Percentiles rank a stretch among this genome's conserved stretches.
phyloP scores from a whole-genome alignment of 2,888 invertebrate species.

The Noctua comes region DNA sequence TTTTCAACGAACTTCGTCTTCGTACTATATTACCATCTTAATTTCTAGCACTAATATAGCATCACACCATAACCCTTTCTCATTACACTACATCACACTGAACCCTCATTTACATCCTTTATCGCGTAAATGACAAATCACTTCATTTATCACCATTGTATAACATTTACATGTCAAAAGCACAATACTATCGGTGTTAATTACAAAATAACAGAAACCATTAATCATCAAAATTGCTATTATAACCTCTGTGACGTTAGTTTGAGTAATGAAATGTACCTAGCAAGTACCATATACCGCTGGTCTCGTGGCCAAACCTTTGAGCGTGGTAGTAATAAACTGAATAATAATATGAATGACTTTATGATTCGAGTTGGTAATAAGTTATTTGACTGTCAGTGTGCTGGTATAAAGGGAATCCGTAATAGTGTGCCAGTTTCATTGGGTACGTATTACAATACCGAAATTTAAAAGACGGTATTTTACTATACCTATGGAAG shows the following conservation, averaged over 20 bases:
- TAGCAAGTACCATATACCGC: background rate
- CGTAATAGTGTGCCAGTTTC: background rate
- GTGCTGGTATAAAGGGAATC: slow-evolving; percentile 2
- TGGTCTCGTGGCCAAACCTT: slow-evolving; percentile 15
- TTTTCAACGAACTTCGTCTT: background rate
- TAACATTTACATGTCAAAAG: slow-evolving; percentile 29
- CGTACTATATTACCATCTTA: background rate
- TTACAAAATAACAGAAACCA: slow-evolving; percentile 39
- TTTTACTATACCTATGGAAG: too few species aligned
- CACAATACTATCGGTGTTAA: slow-evolving; percentile 22
- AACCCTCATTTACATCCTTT: slow-evolving; percentile 9
- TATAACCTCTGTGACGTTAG: slow-evolving; percentile 29
- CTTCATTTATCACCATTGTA: slow-evolving; percentile 21
- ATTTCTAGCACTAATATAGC: background rate
- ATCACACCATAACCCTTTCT: background rate
- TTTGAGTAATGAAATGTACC: slow-evolving; percentile 35
- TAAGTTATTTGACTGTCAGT: slow-evolving; percentile 8
- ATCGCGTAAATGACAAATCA: slow-evolving; percentile 29
- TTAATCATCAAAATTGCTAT: slow-evolving; percentile 43
- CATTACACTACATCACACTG: background rate
- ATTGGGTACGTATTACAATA: too few species aligned
- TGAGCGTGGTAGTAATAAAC: slow-evolving; percentile 8
- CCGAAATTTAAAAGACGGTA: too few species aligned
- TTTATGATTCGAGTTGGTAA: slow-evolving; percentile 16
- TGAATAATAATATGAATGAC: slow-evolving; percentile 21